Evolutionary conservation across 2,888 invertebrate species (phyloP), one percentile per base, ranked within the genome.

Genomic region (Girardia tigrina): DNA sequence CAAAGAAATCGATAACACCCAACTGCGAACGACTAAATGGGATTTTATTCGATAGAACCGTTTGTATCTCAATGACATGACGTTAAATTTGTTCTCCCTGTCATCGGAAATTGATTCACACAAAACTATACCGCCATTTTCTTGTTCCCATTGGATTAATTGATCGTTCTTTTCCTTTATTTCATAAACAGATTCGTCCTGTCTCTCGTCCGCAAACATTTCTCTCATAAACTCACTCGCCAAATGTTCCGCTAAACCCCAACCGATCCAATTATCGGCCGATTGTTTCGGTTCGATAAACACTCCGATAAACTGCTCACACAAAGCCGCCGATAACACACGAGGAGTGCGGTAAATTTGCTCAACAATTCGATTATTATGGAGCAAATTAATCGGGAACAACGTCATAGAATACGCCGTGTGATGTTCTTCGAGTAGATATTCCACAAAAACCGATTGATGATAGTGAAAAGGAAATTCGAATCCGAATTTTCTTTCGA

Each of bases 11-110:
- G 20, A 8, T 12, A 56, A n/a, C n/a, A 23, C 56, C 56, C 56
- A 56, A 56, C 56, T 56, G n/a, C 56, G 56, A 8, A 36, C 4
- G 4, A 56, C 4, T 23, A 56, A 56, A 20, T 23, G 20, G n/a
- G 56, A 56, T 56, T 56, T 56, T n/a, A 56, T 56, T 16, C 56
- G 4, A 16, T 56, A 56, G n/a, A 56, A 56, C n/a, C 56, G 56
- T n/a, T 56, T 56, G n/a, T 56, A 56, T 12, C 56, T 4, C n/a
- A 56, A 4, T 4, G 56, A 56, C 56, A 56, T 56, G n/a, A n/a
- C n/a, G n/a, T n/a, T n/a, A n/a, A n/a, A n/a, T n/a, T n/a, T n/a
- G n/a, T n/a, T n/a, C n/a, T 56, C 23, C 23, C 56, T 4, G 4
- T 4, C 56, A 20, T 56, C 23, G 6, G n/a, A 8, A 56, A 56